Evolutionary conservation across 2,113 vertebrate species (phyloP).

Genomic region (Crotalus horridus): DNA sequence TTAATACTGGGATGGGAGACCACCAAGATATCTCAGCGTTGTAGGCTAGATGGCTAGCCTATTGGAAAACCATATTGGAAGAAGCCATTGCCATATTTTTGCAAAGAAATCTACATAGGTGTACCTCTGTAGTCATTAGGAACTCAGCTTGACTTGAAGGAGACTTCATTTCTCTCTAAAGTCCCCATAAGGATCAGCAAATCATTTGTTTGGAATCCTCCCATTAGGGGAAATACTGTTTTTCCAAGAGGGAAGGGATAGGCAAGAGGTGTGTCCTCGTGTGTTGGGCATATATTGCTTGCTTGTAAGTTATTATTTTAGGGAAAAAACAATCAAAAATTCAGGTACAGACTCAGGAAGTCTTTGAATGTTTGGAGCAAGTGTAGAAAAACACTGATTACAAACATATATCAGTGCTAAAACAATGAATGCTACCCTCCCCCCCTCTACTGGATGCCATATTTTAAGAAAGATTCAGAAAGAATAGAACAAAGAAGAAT

Average conservation of each 20-base stretch:
- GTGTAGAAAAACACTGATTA: not conserved
- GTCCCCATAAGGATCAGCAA: not conserved
- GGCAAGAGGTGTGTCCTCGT: not conserved
- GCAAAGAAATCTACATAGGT: not conserved
- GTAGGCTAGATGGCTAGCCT: not conserved
- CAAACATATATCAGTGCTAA: not conserved
- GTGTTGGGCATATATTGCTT: not conserved
- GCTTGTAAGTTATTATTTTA: not conserved
- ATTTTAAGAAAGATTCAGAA: not conserved
- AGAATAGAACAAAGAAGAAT: not conserved
- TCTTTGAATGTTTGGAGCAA: not conserved
- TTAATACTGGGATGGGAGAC: not conserved
- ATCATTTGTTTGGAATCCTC: not conserved
- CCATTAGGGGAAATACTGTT: not conserved
- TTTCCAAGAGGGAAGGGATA: not conserved
- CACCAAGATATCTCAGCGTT: not conserved
- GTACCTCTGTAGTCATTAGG: not conserved
- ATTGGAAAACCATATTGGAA: not conserved
- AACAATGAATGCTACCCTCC: not conserved
- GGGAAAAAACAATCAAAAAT: not conserved
- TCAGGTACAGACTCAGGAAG: not conserved
- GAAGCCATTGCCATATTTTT: not conserved
- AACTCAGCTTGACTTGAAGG: not conserved
- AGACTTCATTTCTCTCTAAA: not conserved
- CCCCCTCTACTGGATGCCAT: not conserved